A percentile compares a stretch with the other conserved stretches of the same genome.
Conservation (phyloP, 64 coral and sea anemone species). For the Platygyra sinensis region DNA sequence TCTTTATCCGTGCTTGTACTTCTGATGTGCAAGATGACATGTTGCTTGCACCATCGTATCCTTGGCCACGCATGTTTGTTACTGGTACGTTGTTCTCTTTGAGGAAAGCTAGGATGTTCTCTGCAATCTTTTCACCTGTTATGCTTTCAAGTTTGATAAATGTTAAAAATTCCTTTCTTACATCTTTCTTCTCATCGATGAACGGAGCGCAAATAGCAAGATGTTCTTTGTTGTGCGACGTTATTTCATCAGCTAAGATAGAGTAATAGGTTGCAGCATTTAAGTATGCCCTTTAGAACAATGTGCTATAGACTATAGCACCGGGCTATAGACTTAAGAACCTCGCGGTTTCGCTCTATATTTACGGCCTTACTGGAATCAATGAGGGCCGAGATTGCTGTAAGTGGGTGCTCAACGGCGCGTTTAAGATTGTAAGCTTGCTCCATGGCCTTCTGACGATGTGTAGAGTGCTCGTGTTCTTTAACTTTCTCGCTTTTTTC, state of each 20-base stretch:
- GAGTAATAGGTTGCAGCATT: too few relatives aligned
- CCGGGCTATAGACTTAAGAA: conserved; percentile 51
- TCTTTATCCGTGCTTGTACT: conserved; percentile 16
- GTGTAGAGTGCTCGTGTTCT: too few relatives aligned
- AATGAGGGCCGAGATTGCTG: conserved; percentile 41
- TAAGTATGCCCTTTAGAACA: too few relatives aligned
- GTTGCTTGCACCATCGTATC: conserved; percentile 46
- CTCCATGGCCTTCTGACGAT: too few relatives aligned
- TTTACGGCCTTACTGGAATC: conserved; percentile 42
- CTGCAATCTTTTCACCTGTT: conserved; percentile 48
- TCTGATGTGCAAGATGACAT: conserved; percentile 29
- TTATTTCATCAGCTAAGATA: conserved; percentile 23
- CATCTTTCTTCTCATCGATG: too few relatives aligned
- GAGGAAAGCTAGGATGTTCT: conserved; percentile 28
- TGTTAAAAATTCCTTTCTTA: conserved; percentile 38
- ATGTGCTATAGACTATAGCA: too few relatives aligned
- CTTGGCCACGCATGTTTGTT: conserved; percentile 13
- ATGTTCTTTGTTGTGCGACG: conserved; percentile 24
- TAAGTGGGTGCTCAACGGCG: conserved; percentile 40
- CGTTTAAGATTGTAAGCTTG: conserved; percentile 46
- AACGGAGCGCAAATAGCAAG: conserved; percentile 26
- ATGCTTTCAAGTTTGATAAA: conserved; percentile 23
- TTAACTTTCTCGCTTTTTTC: too few relatives aligned
- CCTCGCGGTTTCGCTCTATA: conserved; percentile 49
- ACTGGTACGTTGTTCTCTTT: conserved; percentile 22